phyloP scores from a whole-genome alignment of 2,797 vertebrate genomes.

The Oreochromis mossambicus region DNA sequence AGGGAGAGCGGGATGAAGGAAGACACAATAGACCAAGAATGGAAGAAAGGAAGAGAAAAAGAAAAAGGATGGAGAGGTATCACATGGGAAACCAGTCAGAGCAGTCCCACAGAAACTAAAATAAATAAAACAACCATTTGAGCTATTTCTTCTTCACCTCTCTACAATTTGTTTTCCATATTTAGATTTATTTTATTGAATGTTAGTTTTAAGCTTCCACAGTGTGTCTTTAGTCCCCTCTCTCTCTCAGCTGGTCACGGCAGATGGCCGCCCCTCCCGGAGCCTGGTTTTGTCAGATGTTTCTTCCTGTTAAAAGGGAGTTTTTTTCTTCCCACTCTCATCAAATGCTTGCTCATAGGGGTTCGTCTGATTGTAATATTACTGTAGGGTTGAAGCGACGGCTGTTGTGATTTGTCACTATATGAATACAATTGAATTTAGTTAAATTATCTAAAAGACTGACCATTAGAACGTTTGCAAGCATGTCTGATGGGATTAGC shows the following conservation, averaged over 20 bases:
- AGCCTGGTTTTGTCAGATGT: neutral
- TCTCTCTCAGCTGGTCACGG: neutral
- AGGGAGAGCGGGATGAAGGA: conserved; percentile 26
- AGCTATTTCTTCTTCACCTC: neutral
- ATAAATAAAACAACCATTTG: neutral
- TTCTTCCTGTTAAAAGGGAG: neutral
- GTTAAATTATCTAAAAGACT: neutral
- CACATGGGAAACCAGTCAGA: neutral
- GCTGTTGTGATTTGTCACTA: rapidly evolving
- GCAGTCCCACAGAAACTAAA: neutral
- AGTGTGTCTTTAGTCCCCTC: neutral
- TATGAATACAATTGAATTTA: neutral
- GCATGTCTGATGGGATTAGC: neutral
- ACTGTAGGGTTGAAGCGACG: neutral
- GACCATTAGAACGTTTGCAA: rapidly evolving
- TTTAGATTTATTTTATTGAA: neutral
- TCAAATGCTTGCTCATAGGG: neutral
- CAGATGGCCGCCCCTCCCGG: rapidly evolving
- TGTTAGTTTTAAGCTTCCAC: neutral
- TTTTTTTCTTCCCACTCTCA: rapidly evolving
- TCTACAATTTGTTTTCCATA: neutral
- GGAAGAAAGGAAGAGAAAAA: neutral
- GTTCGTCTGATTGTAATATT: neutral
- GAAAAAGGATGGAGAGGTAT: neutral
- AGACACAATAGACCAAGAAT: neutral